These are phyloP conservation scores for Balaenoptera acutorostrata DNA, from an alignment of 2,113 vertebrate genomes.

Conservation along the genomic window DNA sequence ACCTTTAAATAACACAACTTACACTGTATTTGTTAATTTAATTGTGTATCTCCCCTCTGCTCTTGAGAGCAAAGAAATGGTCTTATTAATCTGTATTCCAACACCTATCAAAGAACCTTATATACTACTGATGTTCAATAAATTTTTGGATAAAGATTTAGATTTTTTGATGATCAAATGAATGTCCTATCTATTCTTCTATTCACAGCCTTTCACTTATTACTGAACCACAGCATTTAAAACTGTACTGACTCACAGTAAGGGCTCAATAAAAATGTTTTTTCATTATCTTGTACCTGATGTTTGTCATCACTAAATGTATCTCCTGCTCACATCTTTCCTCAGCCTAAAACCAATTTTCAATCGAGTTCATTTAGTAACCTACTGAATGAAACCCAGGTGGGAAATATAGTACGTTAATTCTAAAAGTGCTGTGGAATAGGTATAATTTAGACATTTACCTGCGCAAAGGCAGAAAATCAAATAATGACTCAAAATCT, in stretches of 20 bases:
- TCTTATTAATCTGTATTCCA: background rate
- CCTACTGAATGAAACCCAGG: background rate
- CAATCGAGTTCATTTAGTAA: background rate
- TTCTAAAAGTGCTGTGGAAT: background rate
- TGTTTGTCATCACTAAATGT: background rate
- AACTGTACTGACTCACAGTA: background rate
- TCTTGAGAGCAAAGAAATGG: background rate
- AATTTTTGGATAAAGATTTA: background rate
- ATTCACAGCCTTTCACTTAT: background rate
- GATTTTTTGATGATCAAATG: background rate
- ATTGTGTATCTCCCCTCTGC: background rate
- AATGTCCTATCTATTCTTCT: background rate
- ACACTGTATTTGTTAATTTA: background rate
- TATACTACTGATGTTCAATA: background rate
- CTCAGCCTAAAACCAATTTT: background rate
- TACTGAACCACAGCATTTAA: background rate
- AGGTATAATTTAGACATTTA: background rate
- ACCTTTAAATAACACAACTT: background rate
- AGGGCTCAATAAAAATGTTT: slow-evolving; percentile 12
- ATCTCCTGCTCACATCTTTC: background rate
- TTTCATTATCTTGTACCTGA: background rate
- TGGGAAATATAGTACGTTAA: background rate
- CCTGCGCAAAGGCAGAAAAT: background rate
- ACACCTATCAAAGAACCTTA: background rate
- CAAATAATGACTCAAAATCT: background rate